Conservation (phyloP, 2,888 invertebrate genomes). For the Tetragonula carbonaria region DNA sequence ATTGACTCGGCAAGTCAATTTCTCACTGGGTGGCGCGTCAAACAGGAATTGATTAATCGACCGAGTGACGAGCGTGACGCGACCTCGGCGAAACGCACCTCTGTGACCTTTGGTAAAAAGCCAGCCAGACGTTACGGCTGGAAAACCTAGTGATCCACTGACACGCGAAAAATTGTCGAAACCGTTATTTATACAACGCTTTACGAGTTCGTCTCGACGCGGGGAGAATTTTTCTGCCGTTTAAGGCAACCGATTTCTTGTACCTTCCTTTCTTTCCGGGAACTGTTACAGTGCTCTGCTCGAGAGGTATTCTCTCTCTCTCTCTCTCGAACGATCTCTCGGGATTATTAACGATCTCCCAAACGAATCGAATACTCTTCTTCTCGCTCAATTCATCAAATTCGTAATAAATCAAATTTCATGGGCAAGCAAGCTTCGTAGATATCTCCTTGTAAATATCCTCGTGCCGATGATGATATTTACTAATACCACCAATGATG, state of each 20-base stretch:
- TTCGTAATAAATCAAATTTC: not conserved
- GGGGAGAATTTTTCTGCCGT: constrained; percentile 42
- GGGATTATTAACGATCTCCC: not conserved
- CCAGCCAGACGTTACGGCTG: constrained; percentile 40
- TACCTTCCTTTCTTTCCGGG: constrained; percentile 25
- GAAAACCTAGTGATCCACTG: constrained; percentile 65
- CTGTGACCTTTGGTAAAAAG: constrained; percentile 36
- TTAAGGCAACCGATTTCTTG: constrained; percentile 43
- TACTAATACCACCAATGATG: constrained; percentile 26
- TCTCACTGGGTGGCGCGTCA: not conserved
- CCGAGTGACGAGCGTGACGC: not conserved
- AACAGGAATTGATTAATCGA: not conserved
- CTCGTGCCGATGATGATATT: not conserved
- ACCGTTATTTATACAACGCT: constrained; percentile 54
- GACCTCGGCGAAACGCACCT: not conserved
- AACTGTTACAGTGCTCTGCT: constrained; percentile 31
- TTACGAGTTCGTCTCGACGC: constrained; percentile 21
- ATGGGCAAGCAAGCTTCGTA: too few relatives aligned
- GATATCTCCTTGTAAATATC: not conserved
- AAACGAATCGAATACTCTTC: not conserved
- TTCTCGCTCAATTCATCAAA: not conserved
- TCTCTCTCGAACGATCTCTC: not conserved
- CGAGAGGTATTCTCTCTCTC: not conserved
- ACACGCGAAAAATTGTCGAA: constrained; percentile 62
- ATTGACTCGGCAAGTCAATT: not conserved